These are phyloP conservation scores for Andricus curvator DNA, from an alignment of 2,888 invertebrate species.

Conservation along the genomic window DNA sequence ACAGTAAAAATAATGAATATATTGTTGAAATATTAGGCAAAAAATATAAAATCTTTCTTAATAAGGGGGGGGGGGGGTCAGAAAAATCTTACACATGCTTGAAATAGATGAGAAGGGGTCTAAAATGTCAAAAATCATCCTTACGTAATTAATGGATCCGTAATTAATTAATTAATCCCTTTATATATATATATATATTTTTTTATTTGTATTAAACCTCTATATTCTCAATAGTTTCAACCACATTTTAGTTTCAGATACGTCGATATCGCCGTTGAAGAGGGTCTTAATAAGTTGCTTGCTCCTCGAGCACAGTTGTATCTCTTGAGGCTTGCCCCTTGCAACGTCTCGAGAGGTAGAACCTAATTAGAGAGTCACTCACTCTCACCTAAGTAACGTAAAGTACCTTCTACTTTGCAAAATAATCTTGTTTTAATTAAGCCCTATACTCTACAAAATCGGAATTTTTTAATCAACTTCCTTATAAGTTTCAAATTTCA, in stretches of 20 bases:
- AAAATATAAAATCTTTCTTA: too few relatives aligned
- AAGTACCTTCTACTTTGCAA: conserved; percentile 45
- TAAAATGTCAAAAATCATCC: too few relatives aligned
- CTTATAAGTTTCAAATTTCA: background rate
- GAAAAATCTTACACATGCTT: too few relatives aligned
- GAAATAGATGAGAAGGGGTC: too few relatives aligned
- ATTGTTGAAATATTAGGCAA: too few relatives aligned
- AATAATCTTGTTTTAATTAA: background rate
- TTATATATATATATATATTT: too few relatives aligned
- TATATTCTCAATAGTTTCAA: background rate
- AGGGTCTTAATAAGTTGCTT: conserved; percentile 43
- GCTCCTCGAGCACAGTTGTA: conserved; percentile 42
- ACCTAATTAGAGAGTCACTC: conserved; percentile 68
- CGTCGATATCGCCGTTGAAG: conserved; percentile 3
- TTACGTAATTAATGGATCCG: too few relatives aligned
- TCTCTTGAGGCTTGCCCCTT: conserved; percentile 52
- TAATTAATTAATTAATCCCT: too few relatives aligned
- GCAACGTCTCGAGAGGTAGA: conserved; percentile 64
- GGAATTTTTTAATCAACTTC: background rate
- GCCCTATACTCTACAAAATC: too few relatives aligned
- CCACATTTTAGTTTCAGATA: background rate
- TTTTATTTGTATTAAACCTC: background rate
- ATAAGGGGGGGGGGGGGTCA: too few relatives aligned
- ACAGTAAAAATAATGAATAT: too few relatives aligned
- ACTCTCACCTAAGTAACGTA: conserved; percentile 53